Base-by-base conservation (phyloP, 2,113 vertebrate species). In the Notiomystis cincta region DNA sequence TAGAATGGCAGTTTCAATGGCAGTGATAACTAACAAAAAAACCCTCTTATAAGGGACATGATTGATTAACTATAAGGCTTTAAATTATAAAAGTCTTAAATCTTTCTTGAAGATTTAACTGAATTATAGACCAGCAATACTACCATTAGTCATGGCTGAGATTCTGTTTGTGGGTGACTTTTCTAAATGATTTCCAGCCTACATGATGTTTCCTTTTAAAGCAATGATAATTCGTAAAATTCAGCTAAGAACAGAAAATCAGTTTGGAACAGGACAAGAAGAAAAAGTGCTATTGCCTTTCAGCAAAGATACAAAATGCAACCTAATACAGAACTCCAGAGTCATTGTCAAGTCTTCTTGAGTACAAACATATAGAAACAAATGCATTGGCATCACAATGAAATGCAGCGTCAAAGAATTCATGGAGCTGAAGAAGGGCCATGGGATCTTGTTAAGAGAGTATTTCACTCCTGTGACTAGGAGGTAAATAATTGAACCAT, bases 141-240 rank as follows among this genome's bases (percentile, higher is more conserved):
- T 73, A 83, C 78, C 76, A 94, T 94, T 84, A 94, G 93, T 94
- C 87, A 95, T 0, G 0, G 61, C 70, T 93, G 78, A 96, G 95
- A 95, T 89, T 79, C 57, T 75, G 64, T 93, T 94, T 95, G 95
- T 87, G 83, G 87, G 83, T 91, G 93, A 95, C 69, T 97, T 64
- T 91, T 94, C 83, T 61, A 96, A 91, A 94, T 69, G 2, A 91
- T 72, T 96, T 94, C 77, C 89, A 95, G 91, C 94, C 93, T 93
- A 94, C 94, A 25, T 48, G 75, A 66, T 72, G 65, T 87, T 95
- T 79, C 87, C 77, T 93, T 95, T 94, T 87, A 96, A 89, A 94
- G 89, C 80, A 89, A 69, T 4, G 6, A 72, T 51, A 81, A 96
- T 79, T 76, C 83, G 85, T 89, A 94, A 91, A 87, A 92, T 78